Evolutionary conservation across 2,113 vertebrate species (phyloP).

Genomic region (Engraulis encrasicolus): DNA sequence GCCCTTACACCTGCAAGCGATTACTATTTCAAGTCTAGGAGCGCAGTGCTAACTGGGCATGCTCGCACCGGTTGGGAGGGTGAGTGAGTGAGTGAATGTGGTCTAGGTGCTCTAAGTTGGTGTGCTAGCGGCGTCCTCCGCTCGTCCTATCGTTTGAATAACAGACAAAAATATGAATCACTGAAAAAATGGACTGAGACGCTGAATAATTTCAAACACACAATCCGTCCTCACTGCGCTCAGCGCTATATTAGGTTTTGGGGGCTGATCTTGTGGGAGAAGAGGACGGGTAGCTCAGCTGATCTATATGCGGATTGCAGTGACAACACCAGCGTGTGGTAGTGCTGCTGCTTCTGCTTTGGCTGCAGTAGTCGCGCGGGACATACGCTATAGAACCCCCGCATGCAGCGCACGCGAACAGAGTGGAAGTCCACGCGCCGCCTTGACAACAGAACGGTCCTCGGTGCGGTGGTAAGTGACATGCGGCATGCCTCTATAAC

Average conservation of each 20-base stretch:
- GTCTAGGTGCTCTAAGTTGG: constrained; percentile 23
- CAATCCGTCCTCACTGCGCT: background rate
- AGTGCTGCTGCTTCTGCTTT: too few species aligned
- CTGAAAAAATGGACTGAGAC: constrained; percentile 1
- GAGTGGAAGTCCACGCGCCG: constrained; percentile 13
- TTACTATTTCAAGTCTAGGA: constrained; percentile 16
- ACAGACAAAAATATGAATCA: constrained; percentile 26
- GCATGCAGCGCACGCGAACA: constrained; percentile 29
- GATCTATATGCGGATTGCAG: constrained; percentile 50
- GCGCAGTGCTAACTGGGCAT: constrained; percentile 37
- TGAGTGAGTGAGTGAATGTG: constrained; percentile 24
- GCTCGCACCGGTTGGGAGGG: constrained; percentile 38
- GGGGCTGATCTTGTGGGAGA: background rate
- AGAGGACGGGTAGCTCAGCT: background rate
- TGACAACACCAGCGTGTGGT: background rate
- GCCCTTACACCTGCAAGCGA: constrained; percentile 46
- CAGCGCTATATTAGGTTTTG: background rate
- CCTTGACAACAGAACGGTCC: background rate
- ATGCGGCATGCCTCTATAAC: background rate
- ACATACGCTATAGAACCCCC: constrained; percentile 32
- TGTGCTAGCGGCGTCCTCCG: constrained; percentile 23
- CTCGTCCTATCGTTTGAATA: background rate
- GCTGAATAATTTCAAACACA: constrained; percentile 32
- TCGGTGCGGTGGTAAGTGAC: background rate
- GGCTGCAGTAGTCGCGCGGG: constrained; percentile 34